These are phyloP conservation scores for Elachura formosa DNA, from an alignment of 2,113 vertebrate species.

Conservation along the genomic window DNA sequence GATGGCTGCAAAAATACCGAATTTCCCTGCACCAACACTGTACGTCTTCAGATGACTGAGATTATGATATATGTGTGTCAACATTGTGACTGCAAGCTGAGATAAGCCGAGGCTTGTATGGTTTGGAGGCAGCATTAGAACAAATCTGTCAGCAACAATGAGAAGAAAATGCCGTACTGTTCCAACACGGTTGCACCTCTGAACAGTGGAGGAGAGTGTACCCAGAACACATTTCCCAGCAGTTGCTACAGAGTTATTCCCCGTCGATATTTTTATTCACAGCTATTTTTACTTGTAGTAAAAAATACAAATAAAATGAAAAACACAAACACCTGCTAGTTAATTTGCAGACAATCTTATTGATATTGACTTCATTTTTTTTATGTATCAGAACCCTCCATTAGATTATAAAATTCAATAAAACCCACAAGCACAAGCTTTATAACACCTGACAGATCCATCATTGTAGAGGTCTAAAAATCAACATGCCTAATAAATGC, in stretches of 20 bases:
- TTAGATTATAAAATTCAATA: not conserved
- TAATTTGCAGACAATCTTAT: not conserved
- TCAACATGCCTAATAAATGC: not conserved
- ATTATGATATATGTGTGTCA: not conserved
- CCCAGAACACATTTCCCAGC: not conserved
- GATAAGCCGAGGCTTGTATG: not conserved
- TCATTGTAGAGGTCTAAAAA: not conserved
- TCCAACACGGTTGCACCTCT: not conserved
- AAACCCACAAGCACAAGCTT: not conserved
- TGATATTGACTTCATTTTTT: not conserved
- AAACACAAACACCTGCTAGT: not conserved
- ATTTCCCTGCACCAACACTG: not conserved
- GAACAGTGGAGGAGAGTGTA: not conserved
- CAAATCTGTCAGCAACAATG: not conserved
- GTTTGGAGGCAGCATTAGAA: conserved; percentile 23
- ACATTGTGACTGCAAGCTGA: not conserved
- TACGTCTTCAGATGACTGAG: not conserved
- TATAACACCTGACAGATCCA: not conserved
- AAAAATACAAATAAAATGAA: not conserved
- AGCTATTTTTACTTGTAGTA: not conserved
- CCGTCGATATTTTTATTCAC: not conserved
- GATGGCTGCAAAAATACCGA: not conserved
- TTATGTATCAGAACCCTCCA: not conserved
- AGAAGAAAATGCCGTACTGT: not conserved
- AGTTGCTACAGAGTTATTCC: not conserved